Evolutionary conservation across 2,113 vertebrate species (phyloP).

Genomic region (Cyanistes caeruleus): DNA sequence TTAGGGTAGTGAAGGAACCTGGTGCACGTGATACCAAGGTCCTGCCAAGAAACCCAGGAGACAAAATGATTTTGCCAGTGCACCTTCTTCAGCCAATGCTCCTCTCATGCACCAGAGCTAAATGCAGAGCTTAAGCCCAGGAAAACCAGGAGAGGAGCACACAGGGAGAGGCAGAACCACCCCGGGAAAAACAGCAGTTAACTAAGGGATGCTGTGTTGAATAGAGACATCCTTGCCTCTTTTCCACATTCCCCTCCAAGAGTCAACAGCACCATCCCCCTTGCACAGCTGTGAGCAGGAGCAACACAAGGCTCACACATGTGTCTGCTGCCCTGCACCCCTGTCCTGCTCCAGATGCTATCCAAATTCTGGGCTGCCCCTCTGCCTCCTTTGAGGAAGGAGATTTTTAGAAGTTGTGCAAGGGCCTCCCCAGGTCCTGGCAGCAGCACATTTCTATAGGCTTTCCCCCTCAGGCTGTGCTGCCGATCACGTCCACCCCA

Average conservation of each 20-base stretch:
- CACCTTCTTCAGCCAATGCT: not conserved
- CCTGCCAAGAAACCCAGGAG: slow-evolving; percentile 34
- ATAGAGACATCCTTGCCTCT: not conserved
- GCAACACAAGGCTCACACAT: not conserved
- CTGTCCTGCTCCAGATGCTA: not conserved
- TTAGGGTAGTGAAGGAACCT: not conserved
- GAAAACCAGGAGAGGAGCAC: not conserved
- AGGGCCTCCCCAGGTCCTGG: not conserved
- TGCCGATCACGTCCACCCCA: slow-evolving; percentile 29
- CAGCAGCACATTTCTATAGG: not conserved
- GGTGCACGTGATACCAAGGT: not conserved
- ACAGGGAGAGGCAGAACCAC: not conserved
- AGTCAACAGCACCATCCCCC: not conserved
- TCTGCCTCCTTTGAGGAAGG: not conserved
- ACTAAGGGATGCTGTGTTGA: not conserved
- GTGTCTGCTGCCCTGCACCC: not conserved
- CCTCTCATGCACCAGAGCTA: not conserved
- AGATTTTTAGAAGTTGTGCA: not conserved
- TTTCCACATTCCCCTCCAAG: not conserved
- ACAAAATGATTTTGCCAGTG: not conserved
- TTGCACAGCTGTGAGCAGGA: not conserved
- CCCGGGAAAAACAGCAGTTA: not conserved
- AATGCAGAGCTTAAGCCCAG: not conserved
- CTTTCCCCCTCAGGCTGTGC: not conserved
- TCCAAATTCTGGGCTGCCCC: not conserved